phyloP scores from a whole-genome alignment of 2,888 invertebrate species.

The Hirtodrosophila trivittata region DNA sequence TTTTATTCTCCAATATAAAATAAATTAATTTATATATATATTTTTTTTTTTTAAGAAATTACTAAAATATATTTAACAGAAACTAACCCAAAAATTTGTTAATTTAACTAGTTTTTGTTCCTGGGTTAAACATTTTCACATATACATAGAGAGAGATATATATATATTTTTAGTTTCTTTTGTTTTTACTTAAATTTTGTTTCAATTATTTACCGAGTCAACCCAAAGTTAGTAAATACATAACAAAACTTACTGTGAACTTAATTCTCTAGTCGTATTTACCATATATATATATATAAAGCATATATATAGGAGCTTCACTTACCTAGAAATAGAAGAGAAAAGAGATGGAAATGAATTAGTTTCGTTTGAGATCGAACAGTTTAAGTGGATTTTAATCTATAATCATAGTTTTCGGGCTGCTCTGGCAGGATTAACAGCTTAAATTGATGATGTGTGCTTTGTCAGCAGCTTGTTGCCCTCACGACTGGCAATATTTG shows the following conservation, averaged over 20 bases:
- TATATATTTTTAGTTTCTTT: background rate
- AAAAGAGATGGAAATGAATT: background rate
- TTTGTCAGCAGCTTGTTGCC: background rate
- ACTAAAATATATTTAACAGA: too few species aligned
- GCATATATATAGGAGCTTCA: conserved; percentile 9
- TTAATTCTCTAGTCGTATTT: conserved; percentile 40
- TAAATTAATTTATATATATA: background rate
- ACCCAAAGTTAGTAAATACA: conserved; percentile 36
- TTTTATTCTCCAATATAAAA: too few species aligned
- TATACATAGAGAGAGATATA: too few species aligned
- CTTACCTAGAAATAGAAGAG: conserved; percentile 64
- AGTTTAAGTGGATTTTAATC: conserved; percentile 5
- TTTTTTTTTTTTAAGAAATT: background rate
- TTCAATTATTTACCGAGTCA: conserved; percentile 5
- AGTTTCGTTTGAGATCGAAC: too few species aligned
- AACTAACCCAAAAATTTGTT: too few species aligned
- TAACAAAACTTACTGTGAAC: conserved; percentile 69
- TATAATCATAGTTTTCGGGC: conserved; percentile 10
- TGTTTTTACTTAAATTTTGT: background rate
- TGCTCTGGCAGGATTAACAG: conserved; percentile 1
- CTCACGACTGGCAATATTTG: conserved; percentile 34
- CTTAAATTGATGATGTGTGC: conserved; percentile 20
- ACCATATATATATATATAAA: conserved; percentile 9
- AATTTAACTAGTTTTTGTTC: too few species aligned
- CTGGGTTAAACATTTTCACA: background rate